Base-by-base conservation (phyloP, 53 echinoderm and acorn worm species). In the Antedon mediterranea region DNA sequence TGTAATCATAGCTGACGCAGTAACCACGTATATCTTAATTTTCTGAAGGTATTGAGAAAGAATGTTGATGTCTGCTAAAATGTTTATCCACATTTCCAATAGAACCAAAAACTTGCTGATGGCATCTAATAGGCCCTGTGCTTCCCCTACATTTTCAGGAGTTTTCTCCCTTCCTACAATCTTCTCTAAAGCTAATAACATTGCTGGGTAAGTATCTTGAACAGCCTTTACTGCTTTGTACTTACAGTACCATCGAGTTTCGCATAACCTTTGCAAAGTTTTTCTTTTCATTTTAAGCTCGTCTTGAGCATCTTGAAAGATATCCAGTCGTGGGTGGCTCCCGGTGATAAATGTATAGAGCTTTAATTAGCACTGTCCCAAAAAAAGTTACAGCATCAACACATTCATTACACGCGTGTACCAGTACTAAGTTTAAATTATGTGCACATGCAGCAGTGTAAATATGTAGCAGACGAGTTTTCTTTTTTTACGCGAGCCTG, bases 211-310 rank as follows among this genome's bases (percentile, higher is more conserved):
- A 0, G 77, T 77, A 37, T 77, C 23, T 33, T 77, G 23, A 26
- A 77, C 37, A 23, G 32, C 77, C 41, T 77, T 77, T 14, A 34
- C 77, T 28, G 77, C 77, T 32, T 7, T 29, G 29, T 77, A 77
- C 37, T 32, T 77, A 31, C 77, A 77, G 30, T 77, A 77, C 77
- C 77, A 77, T 34, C 77, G 28, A 37, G 77, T 77, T 34, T 77
- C 41, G 34, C 77, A 33, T 29, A 77, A 29, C 20, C 34, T 29
- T 29, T 77, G 77, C 34, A 77, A 29, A 14, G 41, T 43, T 33
- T 32, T 77, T 77, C 43, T 77, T 3, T 23, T 15, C 41, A 77
- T 77, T 7, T 34, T 9, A 77, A 77, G 77, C 34, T 33, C 27
- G 34, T 32, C 20, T 29, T 77, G 77, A 34, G 77, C 77, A 33